Evolutionary conservation across 2,797 vertebrate species (phyloP).

Genomic region (Morelia viridis): DNA sequence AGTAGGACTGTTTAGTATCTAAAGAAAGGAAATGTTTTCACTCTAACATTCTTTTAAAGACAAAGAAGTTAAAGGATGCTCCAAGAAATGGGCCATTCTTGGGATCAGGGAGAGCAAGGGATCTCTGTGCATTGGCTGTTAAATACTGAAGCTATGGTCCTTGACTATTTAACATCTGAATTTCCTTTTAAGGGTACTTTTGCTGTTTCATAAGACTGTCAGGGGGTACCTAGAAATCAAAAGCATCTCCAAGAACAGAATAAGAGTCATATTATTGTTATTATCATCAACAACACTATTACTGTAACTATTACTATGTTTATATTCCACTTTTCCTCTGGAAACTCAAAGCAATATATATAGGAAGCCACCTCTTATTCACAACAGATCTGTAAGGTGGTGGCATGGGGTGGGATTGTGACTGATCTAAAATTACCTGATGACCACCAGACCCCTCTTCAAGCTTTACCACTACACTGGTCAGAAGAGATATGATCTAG

Average conservation of each 20-base stretch:
- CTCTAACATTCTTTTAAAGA: slow-evolving; percentile 41
- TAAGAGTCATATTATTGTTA: not conserved
- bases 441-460: too few relatives aligned
- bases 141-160: not conserved
- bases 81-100: slow-evolving; percentile 47
- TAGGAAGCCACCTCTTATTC: not conserved
- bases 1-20: slow-evolving; percentile 54
- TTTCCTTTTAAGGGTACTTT: slow-evolving; percentile 4
- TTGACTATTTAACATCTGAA: slow-evolving; percentile 57
- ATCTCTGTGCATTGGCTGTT: slow-evolving; percentile 42
- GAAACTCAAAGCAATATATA: not conserved
- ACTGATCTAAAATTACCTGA: not conserved
- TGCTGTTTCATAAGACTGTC: not conserved
- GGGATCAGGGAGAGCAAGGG: slow-evolving; percentile 33
- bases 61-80: slow-evolving; percentile 53
- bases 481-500: not conserved
- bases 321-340: not conserved
- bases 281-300: not conserved
- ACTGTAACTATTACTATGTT: not conserved
- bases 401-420: not conserved
- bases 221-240: not conserved
- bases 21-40: slow-evolving; percentile 57
- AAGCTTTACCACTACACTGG: not conserved
- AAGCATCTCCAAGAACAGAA: slow-evolving; percentile 20
- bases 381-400: not conserved